phyloP scores from a whole-genome alignment of 1,140 invertebrate species.

The Lerema accius region DNA sequence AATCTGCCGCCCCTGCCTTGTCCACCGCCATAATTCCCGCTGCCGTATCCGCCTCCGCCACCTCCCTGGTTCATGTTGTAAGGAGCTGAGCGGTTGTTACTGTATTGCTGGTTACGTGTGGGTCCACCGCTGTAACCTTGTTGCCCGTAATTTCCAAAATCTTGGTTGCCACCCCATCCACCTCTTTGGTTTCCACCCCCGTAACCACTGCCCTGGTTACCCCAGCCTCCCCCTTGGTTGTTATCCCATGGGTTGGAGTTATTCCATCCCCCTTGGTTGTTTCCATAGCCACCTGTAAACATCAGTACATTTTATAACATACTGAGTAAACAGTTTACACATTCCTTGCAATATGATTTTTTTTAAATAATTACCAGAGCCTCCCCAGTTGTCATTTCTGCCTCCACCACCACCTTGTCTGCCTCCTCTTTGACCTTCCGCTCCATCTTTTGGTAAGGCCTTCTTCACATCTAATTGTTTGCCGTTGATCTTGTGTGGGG shows the following conservation, averaged over 20 bases:
- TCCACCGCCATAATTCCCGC: slow-evolving; percentile 61
- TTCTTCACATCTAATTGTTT: slow-evolving; percentile 93
- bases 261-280: slow-evolving; percentile 71
- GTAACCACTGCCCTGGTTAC: slow-evolving; percentile 67
- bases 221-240: slow-evolving; percentile 66
- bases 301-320: neutral
- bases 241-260: slow-evolving; percentile 74
- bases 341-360: slow-evolving; percentile 1
- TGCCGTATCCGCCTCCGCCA: slow-evolving; percentile 76
- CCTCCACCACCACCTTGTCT: slow-evolving; percentile 77
- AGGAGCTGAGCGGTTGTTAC: slow-evolving; percentile 85
- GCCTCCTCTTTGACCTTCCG: slow-evolving; percentile 84
- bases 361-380: slow-evolving; percentile 42
- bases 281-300: slow-evolving; percentile 72
- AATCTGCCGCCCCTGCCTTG: slow-evolving; percentile 67
- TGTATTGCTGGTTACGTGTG: slow-evolving; percentile 86
- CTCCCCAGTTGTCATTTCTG: slow-evolving; percentile 73
- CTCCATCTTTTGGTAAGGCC: slow-evolving; percentile 88
- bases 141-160: slow-evolving; percentile 89
- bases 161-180: slow-evolving; percentile 80
- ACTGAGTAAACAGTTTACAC: neutral
- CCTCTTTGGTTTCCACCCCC: slow-evolving; percentile 63
- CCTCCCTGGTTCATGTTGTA: slow-evolving; percentile 85
- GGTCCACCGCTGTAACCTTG: slow-evolving; percentile 89
- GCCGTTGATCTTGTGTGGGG: slow-evolving; percentile 89